These are phyloP conservation scores for Diplodus puntazzo DNA, from an alignment of 2,797 vertebrate species.

Conservation along the genomic window DNA sequence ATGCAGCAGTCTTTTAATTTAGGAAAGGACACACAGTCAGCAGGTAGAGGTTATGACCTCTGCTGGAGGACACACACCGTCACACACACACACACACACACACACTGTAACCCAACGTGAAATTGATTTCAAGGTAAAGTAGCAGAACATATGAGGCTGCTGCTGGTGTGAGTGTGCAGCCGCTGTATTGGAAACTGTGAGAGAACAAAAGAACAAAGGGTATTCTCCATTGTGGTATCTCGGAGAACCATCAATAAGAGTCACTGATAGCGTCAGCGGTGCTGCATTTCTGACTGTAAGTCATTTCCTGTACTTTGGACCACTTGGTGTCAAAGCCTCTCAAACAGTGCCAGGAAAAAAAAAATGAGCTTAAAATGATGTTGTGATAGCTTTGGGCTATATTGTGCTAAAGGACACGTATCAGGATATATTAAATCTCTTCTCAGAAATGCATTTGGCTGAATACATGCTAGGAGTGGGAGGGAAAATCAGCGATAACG, in stretches of 20 bases:
- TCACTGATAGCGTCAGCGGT: neutral
- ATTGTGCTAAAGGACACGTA: too few species aligned
- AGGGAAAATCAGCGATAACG: too few species aligned
- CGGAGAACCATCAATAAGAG: neutral
- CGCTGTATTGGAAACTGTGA: neutral
- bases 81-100: constrained; percentile 5
- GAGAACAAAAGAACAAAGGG: neutral
- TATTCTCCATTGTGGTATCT: neutral
- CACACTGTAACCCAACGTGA: constrained; percentile 49
- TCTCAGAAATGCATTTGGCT: too few species aligned
- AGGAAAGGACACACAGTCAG: constrained; percentile 76
- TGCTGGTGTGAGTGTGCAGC: constrained; percentile 6
- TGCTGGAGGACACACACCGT: constrained; percentile 54
- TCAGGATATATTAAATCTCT: too few species aligned
- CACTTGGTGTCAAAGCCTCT: neutral
- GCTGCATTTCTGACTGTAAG: neutral
- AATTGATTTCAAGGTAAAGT: constrained; percentile 70
- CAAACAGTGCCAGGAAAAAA: neutral
- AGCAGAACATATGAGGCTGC: constrained; percentile 33
- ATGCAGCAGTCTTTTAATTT: constrained; percentile 82
- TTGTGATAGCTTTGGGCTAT: too few species aligned
- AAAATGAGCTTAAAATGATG: too few species aligned
- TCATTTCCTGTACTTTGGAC: neutral
- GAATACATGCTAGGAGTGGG: too few species aligned
- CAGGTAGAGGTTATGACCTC: constrained; percentile 77